Evolutionary conservation across 92 coral and sea anemone genomes (phyloP), one percentile per base, ranked within the genome.

Genomic region (Muricea muricata): DNA sequence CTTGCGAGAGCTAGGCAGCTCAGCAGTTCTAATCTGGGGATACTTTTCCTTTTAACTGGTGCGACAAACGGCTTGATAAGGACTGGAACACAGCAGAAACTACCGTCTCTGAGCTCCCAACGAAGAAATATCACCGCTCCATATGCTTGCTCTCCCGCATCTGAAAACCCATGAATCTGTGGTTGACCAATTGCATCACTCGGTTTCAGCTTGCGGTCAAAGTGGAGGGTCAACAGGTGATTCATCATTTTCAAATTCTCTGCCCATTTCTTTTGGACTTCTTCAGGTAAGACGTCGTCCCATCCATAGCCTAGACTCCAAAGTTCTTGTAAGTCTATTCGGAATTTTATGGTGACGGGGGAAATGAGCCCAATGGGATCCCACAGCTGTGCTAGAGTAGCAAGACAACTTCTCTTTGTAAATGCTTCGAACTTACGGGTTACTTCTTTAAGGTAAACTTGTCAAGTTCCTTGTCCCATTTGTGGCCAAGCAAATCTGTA

Each of bases 301-400:
- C 92, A 92, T 75, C 23, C 66, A 87, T 60, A 86, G 45, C 90
- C 94, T 21, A 68, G 77, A 52, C 68, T 75, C 92, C 92, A 91
- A 63, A 88, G 89, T 47, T 91, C 91, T 37, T 89, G 92, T 0
- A 85, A 42, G 55, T 88, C 90, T 18, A 89, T 81, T 31, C 92
- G 39, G 71, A 91, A 86, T 70, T 82, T 81, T 1, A 89, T 73
- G 17, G 93, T 42, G 7, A 86, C 87, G 1, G 93, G 91, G 41
- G 83, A 17, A 40, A 92, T 67, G 12, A 86, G 95, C n/a, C 85
- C 93, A 25, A 89, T 65, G 46, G 95, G 93, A 28, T 89, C 91
- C 93, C 95, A 92, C 26, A 92, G 77, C 61, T 92, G 93, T 6
- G 93, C 91, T 31, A 86, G 69, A 14, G 74, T 72, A 10, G 87